A percentile compares a stretch with the other conserved stretches of the same genome.
These are phyloP conservation scores for human (Homo sapiens) DNA, from an alignment of 2,113 vertebrate genomes.

Conservation along the genomic window GRCh38 chr1:244579501-244580000, in stretches of 20 bases:
- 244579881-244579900: background rate
- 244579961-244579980: too few species aligned
- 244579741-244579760: background rate
- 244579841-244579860: background rate
- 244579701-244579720: background rate
- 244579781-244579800: background rate
- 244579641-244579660: background rate
- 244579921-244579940: background rate
- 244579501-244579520: background rate
- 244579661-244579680: background rate
- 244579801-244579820: background rate
- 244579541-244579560: background rate
- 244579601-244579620: background rate
- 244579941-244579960: background rate
- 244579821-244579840: background rate
- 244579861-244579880: too few species aligned
- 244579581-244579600: background rate
- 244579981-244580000: background rate
- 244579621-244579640: background rate
- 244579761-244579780: background rate
- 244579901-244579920: background rate
- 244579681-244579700: background rate
- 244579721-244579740: background rate
- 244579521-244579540: background rate
- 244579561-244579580: background rate